Evolutionary conservation across 2,797 vertebrate species (phyloP), one percentile per base, ranked within the genome.

Genomic region (Cynodonichthys magdalenae): DNA sequence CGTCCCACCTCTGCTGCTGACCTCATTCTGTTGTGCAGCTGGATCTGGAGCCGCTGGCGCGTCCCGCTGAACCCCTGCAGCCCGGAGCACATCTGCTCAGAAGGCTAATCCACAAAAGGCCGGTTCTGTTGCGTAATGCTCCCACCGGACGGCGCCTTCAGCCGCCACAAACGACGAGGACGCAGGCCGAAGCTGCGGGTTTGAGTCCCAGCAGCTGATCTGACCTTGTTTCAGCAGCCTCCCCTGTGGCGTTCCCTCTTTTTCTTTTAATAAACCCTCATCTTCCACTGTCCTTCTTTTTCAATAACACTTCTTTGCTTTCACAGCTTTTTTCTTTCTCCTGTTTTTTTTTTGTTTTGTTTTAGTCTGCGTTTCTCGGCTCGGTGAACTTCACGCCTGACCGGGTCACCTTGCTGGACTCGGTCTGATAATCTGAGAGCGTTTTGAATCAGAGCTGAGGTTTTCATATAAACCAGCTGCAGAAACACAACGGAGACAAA

Each of bases 81-180:
- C 82, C 71, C 27, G 51, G 19, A 81, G 81, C 81, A 74, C 79
- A 87, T 82, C 83, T 84, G 85, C 73, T 80, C 77, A 79, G 65
- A 63, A 53, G 67, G 78, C 68, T 82, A 71, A 80, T 84, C 81
- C 84, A 83, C 70, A 81, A 84, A 78, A 71, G 66, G 71, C 75
- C 53, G 49, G 50, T 60, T 24, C 50, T 41, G 56, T 75, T 69
- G 76, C 71, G 65, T 80, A 78, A 81, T 58, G 66, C 60, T 50
- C 63, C 72, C 69, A 57, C 69, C 17, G 72, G 66, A 65, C 65
- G 36, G 36, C 66, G 70, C 20, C 71, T 81, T 74, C 60, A 75
- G 48, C 73, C 69, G 71, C 68, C 74, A 77, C 50, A 68, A 71
- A 71, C 74, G 58, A 54, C 29, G 29, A 31, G 28, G 28, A 29